Evolutionary conservation across 2,888 invertebrate genomes (phyloP).

Genomic region (Ennomos quercinarius): DNA sequence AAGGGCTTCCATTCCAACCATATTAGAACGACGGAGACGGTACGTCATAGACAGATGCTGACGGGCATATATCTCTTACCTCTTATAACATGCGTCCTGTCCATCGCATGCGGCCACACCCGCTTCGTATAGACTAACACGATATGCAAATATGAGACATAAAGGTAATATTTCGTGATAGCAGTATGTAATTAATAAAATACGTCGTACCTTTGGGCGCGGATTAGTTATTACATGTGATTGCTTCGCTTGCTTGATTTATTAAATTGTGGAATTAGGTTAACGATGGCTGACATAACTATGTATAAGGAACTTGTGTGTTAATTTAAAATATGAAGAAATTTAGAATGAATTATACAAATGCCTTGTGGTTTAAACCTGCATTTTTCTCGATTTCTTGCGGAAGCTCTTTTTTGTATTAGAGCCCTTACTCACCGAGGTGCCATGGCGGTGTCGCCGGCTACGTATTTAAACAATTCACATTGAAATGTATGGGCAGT

Average conservation of each 20-base stretch:
- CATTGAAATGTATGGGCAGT: no score
- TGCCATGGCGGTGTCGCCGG: no score
- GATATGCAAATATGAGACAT: slow-evolving; percentile 83
- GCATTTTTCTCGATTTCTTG: no score
- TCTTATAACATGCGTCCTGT: slow-evolving; percentile 31
- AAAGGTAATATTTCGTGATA: slow-evolving; percentile 84
- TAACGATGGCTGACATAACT: slow-evolving; percentile 6
- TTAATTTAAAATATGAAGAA: not conserved
- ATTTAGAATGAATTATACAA: no score
- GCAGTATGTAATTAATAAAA: slow-evolving; percentile 81
- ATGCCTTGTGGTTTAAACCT: no score
- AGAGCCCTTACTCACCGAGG: no score
- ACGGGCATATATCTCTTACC: no score
- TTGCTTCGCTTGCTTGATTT: slow-evolving; percentile 68
- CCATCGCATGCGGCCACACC: slow-evolving; percentile 74
- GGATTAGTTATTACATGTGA: slow-evolving; percentile 64
- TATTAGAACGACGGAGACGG: no score
- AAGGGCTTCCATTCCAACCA: no score
- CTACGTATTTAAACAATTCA: no score
- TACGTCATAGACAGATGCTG: not conserved
- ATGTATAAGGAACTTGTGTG: not conserved
- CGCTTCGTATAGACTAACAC: slow-evolving; percentile 72
- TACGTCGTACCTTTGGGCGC: slow-evolving; percentile 71
- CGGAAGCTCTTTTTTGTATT: no score
- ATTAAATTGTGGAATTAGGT: slow-evolving; percentile 38